Percentiles rank a stretch among this genome's conserved stretches.
These are phyloP conservation scores for Tolypeutes matacus DNA, from an alignment of 2,797 vertebrate genomes.

Conservation along the genomic window DNA sequence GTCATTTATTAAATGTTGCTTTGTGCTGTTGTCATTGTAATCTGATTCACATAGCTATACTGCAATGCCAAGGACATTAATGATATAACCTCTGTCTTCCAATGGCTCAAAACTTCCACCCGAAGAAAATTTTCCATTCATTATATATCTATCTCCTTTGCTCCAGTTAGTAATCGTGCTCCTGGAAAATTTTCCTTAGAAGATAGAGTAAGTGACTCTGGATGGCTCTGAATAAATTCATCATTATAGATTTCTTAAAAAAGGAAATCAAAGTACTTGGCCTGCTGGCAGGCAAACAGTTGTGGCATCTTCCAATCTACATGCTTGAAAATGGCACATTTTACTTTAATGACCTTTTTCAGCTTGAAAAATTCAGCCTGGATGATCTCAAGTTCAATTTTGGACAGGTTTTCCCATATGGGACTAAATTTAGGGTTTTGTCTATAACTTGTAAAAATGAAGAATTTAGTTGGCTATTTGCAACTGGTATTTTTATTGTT, in stretches of 20 bases:
- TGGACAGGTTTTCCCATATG: neutral
- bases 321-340: neutral
- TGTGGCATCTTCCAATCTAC: neutral
- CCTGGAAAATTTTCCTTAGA: neutral
- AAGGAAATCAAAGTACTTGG: neutral
- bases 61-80: neutral
- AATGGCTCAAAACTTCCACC: neutral
- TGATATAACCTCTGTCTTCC: neutral
- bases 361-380: neutral
- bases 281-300: neutral
- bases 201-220: neutral
- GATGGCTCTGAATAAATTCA: neutral
- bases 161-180: neutral
- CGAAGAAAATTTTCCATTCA: neutral
- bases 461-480: neutral
- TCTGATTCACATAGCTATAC: too few relatives aligned
- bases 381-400: neutral
- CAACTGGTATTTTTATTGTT: neutral
- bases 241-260: neutral
- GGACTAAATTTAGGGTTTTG: neutral
- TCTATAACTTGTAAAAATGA: neutral
- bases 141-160: neutral
- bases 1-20: neutral
- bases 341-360: neutral
- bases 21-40: neutral